Evolutionary conservation across 1,140 invertebrate genomes (phyloP).

Genomic region (Pemphigus obesinymphae): DNA sequence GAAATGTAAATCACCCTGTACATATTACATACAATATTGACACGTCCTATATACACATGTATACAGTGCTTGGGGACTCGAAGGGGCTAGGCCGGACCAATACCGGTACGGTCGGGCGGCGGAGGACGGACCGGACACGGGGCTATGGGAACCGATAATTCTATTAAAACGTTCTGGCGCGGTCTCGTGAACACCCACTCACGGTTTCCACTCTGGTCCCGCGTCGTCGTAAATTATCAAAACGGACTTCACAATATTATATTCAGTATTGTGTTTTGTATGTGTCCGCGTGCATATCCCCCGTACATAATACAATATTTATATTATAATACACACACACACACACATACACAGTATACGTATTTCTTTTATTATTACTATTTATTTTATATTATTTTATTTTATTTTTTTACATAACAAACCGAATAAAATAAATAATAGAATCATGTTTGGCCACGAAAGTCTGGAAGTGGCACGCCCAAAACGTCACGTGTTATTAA

Average conservation of each 20-base stretch:
- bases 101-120: neutral
- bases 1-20: no score
- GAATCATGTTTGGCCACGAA: neutral
- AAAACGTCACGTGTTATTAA: slow-evolving; percentile 24
- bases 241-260: neutral
- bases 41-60: no score
- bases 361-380: neutral
- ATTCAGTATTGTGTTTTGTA: neutral
- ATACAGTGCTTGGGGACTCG: neutral
- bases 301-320: neutral
- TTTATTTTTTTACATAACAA: neutral
- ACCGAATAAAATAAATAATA: slow-evolving; percentile 25
- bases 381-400: no score
- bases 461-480: slow-evolving; percentile 14
- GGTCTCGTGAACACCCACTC: slow-evolving; percentile 16
- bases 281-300: neutral
- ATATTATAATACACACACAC: neutral
- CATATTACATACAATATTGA: no score
- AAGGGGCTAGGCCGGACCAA: neutral
- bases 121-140: neutral
- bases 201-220: neutral
- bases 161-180: neutral
- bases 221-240: slow-evolving; percentile 24
- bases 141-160: slow-evolving; percentile 21
- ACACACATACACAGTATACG: neutral